These are phyloP conservation scores for Oppia nitens DNA, from an alignment of 1,140 invertebrate genomes.

Conservation along the genomic window DNA sequence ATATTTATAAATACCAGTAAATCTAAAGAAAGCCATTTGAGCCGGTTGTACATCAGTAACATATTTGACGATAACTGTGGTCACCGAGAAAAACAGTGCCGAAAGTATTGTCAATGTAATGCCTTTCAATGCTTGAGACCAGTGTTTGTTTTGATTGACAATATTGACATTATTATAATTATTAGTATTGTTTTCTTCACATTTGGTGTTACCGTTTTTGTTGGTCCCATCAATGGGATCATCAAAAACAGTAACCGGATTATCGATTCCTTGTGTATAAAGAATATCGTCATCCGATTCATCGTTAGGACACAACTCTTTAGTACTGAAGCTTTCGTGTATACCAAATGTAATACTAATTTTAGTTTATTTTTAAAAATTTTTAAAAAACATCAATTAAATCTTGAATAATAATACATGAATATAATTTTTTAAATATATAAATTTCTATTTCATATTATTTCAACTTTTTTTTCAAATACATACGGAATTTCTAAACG, in stretches of 20 bases:
- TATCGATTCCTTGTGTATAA: not conserved
- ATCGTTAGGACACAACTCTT: too few species aligned
- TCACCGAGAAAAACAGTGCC: conserved; percentile 69
- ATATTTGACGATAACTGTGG: conserved; percentile 66
- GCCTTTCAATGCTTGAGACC: not conserved
- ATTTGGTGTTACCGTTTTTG: not conserved
- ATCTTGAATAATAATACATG: too few species aligned
- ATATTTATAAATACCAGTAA: conserved; percentile 45
- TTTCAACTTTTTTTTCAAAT: too few species aligned
- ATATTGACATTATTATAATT: not conserved
- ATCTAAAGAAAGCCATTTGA: conserved; percentile 59
- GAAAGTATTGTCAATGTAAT: conserved; percentile 30
- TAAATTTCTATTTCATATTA: too few species aligned
- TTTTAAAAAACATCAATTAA: too few species aligned
- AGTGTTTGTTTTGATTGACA: not conserved
- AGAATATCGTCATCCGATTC: not conserved
- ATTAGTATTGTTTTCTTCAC: not conserved
- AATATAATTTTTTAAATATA: too few species aligned
- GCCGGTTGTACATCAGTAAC: conserved; percentile 52
- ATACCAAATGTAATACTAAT: too few species aligned
- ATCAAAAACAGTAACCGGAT: not conserved
- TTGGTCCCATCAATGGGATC: not conserved
- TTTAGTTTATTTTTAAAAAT: too few species aligned
- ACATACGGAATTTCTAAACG: too few species aligned
- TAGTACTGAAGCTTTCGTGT: too few species aligned